Evolutionary conservation across 2,113 vertebrate species (phyloP).

Genomic region (Pangasianodon hypophthalmus): DNA sequence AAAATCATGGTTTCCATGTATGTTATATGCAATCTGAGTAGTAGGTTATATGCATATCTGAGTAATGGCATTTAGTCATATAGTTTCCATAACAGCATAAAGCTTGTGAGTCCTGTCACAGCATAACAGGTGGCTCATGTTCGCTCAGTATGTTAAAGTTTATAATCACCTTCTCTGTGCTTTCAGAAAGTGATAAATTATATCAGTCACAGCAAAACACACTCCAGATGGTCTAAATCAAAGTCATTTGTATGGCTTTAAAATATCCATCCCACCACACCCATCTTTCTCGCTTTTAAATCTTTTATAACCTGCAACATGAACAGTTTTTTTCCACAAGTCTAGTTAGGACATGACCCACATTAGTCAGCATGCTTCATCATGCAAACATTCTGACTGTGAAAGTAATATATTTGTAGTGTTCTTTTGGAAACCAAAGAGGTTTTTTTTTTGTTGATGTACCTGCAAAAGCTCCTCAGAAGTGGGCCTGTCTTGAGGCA

Average conservation of each 20-base stretch:
- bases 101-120: not conserved
- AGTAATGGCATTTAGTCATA: not conserved
- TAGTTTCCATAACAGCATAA: not conserved
- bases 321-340: not conserved
- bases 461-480: constrained; percentile 98
- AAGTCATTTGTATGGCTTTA: not conserved
- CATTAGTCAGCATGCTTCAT: not conserved
- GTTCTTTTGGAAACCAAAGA: not conserved
- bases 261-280: not conserved
- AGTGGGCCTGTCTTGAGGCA: constrained; percentile 96
- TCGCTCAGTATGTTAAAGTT: not conserved
- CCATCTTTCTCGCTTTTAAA: not conserved
- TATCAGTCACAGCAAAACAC: not conserved
- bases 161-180: not conserved
- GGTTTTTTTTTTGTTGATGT: constrained; percentile 40
- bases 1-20: not conserved
- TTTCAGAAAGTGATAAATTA: not conserved
- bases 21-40: not conserved
- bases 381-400: not conserved
- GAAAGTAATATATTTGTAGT: not conserved
- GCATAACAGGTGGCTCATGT: not conserved
- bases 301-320: not conserved
- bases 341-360: not conserved
- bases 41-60: not conserved
- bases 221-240: not conserved